These are phyloP conservation scores for Ianthella basta DNA, from an alignment of 37 sponge, comb jelly and placozoan species.

Conservation along the genomic window DNA sequence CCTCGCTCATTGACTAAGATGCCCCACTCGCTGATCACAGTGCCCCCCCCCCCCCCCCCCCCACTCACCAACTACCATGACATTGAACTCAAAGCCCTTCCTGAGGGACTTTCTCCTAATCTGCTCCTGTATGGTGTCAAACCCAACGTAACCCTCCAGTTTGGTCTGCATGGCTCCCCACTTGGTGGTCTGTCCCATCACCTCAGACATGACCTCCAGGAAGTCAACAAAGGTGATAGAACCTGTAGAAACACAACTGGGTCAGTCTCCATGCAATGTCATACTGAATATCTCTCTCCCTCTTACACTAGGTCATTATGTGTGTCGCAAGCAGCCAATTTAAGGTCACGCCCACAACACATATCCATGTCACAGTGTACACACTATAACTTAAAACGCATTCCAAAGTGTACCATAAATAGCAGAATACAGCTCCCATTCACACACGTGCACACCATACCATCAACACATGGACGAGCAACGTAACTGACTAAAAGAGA, in stretches of 20 bases:
- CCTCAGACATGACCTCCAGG: conserved; percentile 84
- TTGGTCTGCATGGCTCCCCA: conserved; percentile 95
- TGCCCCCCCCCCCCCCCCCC: too few species aligned
- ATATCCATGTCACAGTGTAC: too few species aligned
- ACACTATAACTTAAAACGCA: too few species aligned
- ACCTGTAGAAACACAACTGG: conserved; percentile 25
- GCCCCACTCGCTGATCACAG: neutral
- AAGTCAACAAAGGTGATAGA: conserved; percentile 84
- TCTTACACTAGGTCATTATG: neutral
- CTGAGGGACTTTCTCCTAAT: conserved; percentile 86
- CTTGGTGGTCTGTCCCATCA: conserved; percentile 86
- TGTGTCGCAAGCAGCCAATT: neutral
- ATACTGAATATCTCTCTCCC: neutral
- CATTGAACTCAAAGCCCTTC: conserved; percentile 94
- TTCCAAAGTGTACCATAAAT: too few species aligned
- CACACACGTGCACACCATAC: too few species aligned
- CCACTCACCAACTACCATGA: conserved; percentile 95
- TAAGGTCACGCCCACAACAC: neutral
- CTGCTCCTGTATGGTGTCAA: conserved; percentile 96
- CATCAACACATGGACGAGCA: too few species aligned
- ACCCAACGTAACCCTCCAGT: conserved; percentile 91
- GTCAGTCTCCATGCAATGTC: neutral
- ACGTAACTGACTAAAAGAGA: too few species aligned
- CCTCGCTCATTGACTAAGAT: neutral
- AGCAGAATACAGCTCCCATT: too few species aligned